Percentiles rank a stretch among this genome's conserved stretches.
These are phyloP conservation scores for Siniperca scherzeri DNA, from an alignment of 2,797 vertebrate genomes.

Conservation along the genomic window DNA sequence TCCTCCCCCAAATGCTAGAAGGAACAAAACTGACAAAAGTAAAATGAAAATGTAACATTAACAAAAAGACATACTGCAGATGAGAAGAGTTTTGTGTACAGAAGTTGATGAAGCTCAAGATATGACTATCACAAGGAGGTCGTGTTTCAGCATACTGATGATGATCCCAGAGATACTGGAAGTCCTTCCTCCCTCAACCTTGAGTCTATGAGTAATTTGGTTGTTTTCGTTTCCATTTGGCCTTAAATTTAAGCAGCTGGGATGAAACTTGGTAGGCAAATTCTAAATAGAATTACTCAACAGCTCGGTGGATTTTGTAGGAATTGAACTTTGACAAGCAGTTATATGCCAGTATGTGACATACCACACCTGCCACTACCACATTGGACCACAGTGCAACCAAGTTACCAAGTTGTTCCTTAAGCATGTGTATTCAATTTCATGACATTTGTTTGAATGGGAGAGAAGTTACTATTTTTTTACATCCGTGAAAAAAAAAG, in stretches of 20 bases:
- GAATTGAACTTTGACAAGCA: slow-evolving; percentile 9
- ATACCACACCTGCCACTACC: background rate
- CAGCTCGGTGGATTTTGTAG: slow-evolving; percentile 14
- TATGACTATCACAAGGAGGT: background rate
- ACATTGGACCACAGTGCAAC: background rate
- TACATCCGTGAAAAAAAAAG: too few relatives aligned
- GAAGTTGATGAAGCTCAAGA: slow-evolving; percentile 3
- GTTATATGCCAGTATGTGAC: background rate
- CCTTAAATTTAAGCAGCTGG: slow-evolving; percentile 20
- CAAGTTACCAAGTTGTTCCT: background rate
- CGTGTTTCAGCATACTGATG: background rate
- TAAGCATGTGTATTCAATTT: background rate
- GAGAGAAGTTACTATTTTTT: background rate
- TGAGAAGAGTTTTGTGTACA: background rate
- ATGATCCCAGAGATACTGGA: slow-evolving; percentile 10
- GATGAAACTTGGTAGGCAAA: slow-evolving; percentile 20
- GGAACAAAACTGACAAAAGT: background rate
- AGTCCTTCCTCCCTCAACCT: background rate
- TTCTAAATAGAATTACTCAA: slow-evolving; percentile 24
- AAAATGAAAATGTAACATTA: slow-evolving; percentile 4
- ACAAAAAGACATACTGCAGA: background rate
- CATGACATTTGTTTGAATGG: background rate
- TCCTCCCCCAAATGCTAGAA: background rate
- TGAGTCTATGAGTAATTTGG: background rate
- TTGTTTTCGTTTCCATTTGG: slow-evolving; percentile 32